A percentile compares a stretch with the other conserved stretches of the same genome.
Conservation (phyloP, 2,888 invertebrate genomes). For the Argyresthia albistria region DNA sequence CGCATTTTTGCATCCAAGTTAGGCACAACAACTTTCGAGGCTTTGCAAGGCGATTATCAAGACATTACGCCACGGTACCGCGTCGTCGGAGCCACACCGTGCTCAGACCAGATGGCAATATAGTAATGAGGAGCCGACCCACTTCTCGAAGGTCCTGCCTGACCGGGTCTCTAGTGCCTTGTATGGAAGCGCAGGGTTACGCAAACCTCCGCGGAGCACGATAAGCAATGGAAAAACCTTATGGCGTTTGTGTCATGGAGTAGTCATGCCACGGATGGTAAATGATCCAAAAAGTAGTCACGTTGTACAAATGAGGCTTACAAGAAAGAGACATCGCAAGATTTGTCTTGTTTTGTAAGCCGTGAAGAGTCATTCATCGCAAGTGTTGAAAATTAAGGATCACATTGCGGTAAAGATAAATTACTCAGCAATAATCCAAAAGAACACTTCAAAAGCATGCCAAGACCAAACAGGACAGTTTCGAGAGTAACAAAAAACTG, state of each 20-base stretch:
- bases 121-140: slow-evolving; percentile 34
- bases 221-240: neutral
- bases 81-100: slow-evolving; percentile 8
- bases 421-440: neutral
- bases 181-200: slow-evolving; percentile 55
- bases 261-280: too few species aligned
- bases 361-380: too few species aligned
- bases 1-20: neutral
- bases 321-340: too few species aligned
- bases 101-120: slow-evolving; percentile 61
- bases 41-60: slow-evolving; percentile 3
- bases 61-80: slow-evolving; percentile 1
- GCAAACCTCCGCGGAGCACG: slow-evolving; percentile 23
- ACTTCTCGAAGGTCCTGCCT: slow-evolving; percentile 58
- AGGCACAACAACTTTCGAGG: slow-evolving; percentile 2
- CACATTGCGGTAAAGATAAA: neutral
- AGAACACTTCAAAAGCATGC: slow-evolving; percentile 7
- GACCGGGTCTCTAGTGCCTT: slow-evolving; percentile 42
- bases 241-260: too few species aligned
- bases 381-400: too few species aligned
- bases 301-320: too few species aligned
- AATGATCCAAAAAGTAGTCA: too few species aligned
- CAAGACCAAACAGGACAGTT: slow-evolving; percentile 12
- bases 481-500: slow-evolving; percentile 11
- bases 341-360: too few species aligned